Evolutionary conservation across 2,113 vertebrate species (phyloP), one percentile per base, ranked within the genome.

Genomic region (Oostethus manadensis): DNA sequence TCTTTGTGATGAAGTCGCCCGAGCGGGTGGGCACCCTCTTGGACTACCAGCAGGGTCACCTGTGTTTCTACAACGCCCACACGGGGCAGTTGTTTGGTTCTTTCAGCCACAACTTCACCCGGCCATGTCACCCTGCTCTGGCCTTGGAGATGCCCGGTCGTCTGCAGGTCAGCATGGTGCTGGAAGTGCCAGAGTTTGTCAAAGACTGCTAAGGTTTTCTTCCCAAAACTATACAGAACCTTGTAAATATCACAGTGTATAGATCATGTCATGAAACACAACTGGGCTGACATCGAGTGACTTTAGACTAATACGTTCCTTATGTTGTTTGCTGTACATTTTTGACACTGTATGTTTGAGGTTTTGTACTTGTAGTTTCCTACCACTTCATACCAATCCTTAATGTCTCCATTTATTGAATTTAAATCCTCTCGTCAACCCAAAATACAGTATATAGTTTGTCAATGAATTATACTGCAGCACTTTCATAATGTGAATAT

Each of bases 41-140:
- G 85, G 93, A 99, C 84, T 94, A 91, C 71, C 85, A 43, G n/a
- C 64, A 60, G 0, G 88, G 93, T 48, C 86, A 83, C 22, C 88
- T 99, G 2, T 83, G 90, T 18, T 98, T 99, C 87, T 93, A 94
- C 79, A 93, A 98, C 1, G 90, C 92, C 0, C 89, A 91, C 40
- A 94, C 76, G 1, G 93, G 93, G 22, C 93, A 95, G 76, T 17
- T 93, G 64, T 85, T 99, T 38, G 94, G 92, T 8, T 20, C 88
- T 22, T 84, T 94, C 66, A 85, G 80, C 57, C 92, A 96, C 64
- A 79, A 58, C 50, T 95, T 97, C 81, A 87, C 71, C 0, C 74
- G 84, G 71, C 86, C 90, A 0, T 91, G 89, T 50, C 86, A 93
- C 64, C 92, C 96, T 0, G 90, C 90, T 51, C 93, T 99, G 68